Base-by-base conservation (phyloP, 2,888 invertebrate species). In the Panorpa germanica region DNA sequence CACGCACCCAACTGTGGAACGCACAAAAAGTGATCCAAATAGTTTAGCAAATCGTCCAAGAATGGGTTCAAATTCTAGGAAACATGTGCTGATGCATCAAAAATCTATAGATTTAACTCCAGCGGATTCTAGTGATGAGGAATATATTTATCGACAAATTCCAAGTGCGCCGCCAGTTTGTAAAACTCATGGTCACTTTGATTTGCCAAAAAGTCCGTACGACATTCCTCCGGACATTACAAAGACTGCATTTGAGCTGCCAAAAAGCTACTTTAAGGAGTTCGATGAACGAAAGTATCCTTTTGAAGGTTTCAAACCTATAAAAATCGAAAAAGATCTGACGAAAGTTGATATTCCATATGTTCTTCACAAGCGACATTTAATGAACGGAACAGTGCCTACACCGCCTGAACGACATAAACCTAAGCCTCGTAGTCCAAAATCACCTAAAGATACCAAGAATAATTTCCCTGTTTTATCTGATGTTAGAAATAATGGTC, bases 21-120 rank as follows among this genome's bases (percentile, higher is more conserved):
- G 83, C 37, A 83, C 83, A 4, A 83, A 82, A 49, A 82, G 82
- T 43, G 83, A 85, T 58, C 83, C 83, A 1, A 81, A 81, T 47
- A 74, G 73, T 18, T 56, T 75, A 29, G 75, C 80, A 0, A 70
- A 70, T 41, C 61, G 80, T 33, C 72, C 74, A 35, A 62, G 77
- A 10, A 58, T 78, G 31, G 74, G 70, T 34, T 75, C 73, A 4
- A 75, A 65, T 44, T 70, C 72, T 3, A 64, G 80, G n/a, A 62
- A 81, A 11, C 72, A 80, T 50, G 68, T 80, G 16, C 49, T 82
- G 14, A 82, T 76, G 71, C 82, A 82, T 51, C 82, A 82, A 43
- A 81, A 82, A 46, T 81, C 81, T 0, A 81, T 82, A 34, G 82
- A 82, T 45, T 53, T 82, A 16, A 81, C 82, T 2, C 81, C 81